Percentiles rank a stretch among this genome's conserved stretches.
Evolutionary conservation across 2,113 vertebrate species (phyloP).

Genomic region (Choloepus hoffmanni): DNA sequence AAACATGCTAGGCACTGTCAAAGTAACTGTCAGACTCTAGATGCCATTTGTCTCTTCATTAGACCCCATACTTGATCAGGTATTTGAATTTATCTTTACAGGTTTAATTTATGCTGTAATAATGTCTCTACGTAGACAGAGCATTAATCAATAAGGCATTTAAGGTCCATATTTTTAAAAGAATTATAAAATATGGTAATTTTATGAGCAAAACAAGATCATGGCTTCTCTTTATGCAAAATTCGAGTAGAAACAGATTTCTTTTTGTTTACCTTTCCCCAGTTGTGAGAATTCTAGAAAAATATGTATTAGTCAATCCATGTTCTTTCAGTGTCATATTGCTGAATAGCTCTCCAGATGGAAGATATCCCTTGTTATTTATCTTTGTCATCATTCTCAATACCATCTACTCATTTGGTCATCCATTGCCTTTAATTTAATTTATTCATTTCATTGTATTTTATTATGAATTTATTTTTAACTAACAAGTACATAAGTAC

Average conservation of each 20-base stretch:
- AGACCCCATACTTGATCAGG: background rate
- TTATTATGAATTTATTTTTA: background rate
- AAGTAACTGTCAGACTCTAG: background rate
- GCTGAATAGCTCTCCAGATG: background rate
- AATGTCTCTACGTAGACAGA: background rate
- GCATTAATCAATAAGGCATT: background rate
- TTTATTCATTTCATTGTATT: background rate
- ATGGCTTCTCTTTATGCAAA: background rate
- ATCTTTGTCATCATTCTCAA: background rate
- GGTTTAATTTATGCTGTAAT: background rate
- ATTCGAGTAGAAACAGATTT: background rate
- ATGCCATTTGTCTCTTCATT: background rate
- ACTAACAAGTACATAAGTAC: background rate
- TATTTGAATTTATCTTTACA: background rate
- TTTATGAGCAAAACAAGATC: background rate
- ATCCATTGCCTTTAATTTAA: background rate
- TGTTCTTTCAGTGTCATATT: background rate
- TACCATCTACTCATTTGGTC: background rate
- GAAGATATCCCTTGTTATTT: background rate
- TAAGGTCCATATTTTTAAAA: background rate
- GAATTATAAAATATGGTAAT: conserved; percentile 1
- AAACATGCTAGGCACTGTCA: background rate
- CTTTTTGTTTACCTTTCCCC: background rate
- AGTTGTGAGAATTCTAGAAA: background rate
- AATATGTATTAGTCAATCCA: background rate